Conservation (phyloP, 2,797 vertebrate species). For the Sus cebifrons region DNA sequence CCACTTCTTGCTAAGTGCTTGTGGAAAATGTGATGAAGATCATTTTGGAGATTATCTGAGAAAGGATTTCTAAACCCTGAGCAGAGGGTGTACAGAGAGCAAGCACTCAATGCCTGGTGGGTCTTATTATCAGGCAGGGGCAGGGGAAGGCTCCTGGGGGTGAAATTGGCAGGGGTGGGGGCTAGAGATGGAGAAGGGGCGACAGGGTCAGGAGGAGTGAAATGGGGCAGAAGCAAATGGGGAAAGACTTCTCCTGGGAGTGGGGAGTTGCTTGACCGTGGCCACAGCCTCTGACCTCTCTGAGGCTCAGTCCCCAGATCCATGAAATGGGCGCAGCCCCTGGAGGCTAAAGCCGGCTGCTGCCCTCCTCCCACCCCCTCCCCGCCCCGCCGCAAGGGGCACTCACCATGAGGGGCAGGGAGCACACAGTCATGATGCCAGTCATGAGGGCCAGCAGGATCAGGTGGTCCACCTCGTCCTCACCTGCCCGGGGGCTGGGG, state of each 20-base stretch:
- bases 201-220: no score
- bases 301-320: neutral
- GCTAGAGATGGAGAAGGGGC: no score
- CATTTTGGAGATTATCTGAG: neutral
- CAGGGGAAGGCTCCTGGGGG: neutral
- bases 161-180: accelerated
- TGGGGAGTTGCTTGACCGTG: accelerated
- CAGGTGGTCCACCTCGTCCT: slow-evolving; percentile 95
- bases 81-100: neutral
- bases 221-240: neutral
- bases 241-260: neutral
- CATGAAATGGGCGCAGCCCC: accelerated
- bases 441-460: slow-evolving; percentile 95
- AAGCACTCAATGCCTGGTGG: accelerated
- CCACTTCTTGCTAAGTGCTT: neutral
- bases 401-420: slow-evolving; percentile 94
- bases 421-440: slow-evolving; percentile 94
- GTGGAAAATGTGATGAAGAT: neutral
- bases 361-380: accelerated
- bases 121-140: no score
- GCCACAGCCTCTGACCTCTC: neutral
- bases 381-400: slow-evolving; percentile 87
- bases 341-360: accelerated
- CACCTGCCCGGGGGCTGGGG: slow-evolving; percentile 86
- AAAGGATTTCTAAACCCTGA: neutral